These are phyloP conservation scores for Aspidapion aeneum DNA, from an alignment of 2,888 invertebrate species.

Conservation along the genomic window DNA sequence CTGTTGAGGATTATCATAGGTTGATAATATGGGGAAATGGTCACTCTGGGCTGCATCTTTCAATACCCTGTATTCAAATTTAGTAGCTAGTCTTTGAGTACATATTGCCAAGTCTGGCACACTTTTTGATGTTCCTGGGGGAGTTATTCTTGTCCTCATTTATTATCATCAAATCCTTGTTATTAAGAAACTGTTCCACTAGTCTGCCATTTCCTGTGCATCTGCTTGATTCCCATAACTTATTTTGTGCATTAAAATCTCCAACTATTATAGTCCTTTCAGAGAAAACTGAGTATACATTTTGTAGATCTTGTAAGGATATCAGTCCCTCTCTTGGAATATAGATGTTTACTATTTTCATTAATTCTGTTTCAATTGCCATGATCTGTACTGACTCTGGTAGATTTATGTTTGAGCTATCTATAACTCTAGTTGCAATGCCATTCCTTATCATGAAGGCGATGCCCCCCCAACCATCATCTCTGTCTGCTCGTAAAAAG, in stretches of 20 bases:
- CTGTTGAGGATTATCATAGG: no score
- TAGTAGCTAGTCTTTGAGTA: background rate
- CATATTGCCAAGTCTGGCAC: background rate
- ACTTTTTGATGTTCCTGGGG: background rate
- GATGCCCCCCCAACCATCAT: background rate
- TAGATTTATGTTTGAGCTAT: background rate
- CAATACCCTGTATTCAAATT: background rate
- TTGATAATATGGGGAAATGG: background rate
- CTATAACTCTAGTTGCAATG: background rate
- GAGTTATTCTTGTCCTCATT: background rate
- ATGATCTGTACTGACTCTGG: background rate
- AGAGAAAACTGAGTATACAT: background rate
- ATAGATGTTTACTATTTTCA: background rate
- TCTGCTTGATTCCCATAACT: background rate
- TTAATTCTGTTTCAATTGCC: background rate
- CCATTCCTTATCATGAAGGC: background rate
- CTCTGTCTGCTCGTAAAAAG: background rate
- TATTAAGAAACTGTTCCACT: background rate
- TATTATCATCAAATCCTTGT: background rate
- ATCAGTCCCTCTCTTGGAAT: no score
- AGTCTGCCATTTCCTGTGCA: background rate
- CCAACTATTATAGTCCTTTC: background rate
- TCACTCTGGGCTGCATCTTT: background rate
- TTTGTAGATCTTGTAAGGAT: no score
- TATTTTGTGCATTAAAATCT: background rate